Evolutionary conservation across 35 echinoderm and acorn worm genomes (phyloP), one percentile per base, ranked within the genome.

Genomic region (Ophioderma brevispina): DNA sequence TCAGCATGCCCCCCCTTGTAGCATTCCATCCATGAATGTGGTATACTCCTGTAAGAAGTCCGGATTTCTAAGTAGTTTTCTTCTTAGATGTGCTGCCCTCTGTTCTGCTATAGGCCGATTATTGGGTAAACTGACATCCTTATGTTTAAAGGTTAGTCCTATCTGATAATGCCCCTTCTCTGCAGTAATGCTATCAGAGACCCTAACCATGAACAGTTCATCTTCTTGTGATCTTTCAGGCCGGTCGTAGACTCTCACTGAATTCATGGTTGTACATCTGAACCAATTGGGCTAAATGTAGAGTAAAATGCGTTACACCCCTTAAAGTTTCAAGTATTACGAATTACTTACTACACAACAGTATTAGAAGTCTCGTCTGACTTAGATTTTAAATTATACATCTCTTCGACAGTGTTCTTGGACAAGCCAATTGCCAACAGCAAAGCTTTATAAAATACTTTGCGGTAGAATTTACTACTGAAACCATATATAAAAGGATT

Each of bases 171-270:
- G 88, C 25, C 79, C 84, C 59, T 94, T 84, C 52, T 78, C 42
- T 1, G 78, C 30, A 41, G 49, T 91, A 13, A 90, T 79, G 11
- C 88, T 93, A 1, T 85, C 75, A n/a, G 90, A 42, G 56, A 94
- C 77, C 42, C 78, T 93, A 25, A 81, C 32, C n/a, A 82, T 39
- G 32, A 97, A 97, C 38, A 33, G 17, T 85, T 76, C 33, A 85
- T 97, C 95, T 88, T 94, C 91, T 14, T 75, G 35, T 43, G 91
- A 97, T 33, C 79, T 77, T 41, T 95, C 59, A 56, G 19, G 87
- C n/a, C 39, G 75, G 32, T 88, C 90, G 32, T 95, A 56, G 17
- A 31, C 90, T 43, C 55, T 88, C 89, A 40, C 55, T 93, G 39
- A 87, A 95, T 70, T 95, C 94, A 49, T 78, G 76, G 33, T 92